phyloP scores from a whole-genome alignment of 2,113 vertebrate species.

The Pleuronectes platessa region DNA sequence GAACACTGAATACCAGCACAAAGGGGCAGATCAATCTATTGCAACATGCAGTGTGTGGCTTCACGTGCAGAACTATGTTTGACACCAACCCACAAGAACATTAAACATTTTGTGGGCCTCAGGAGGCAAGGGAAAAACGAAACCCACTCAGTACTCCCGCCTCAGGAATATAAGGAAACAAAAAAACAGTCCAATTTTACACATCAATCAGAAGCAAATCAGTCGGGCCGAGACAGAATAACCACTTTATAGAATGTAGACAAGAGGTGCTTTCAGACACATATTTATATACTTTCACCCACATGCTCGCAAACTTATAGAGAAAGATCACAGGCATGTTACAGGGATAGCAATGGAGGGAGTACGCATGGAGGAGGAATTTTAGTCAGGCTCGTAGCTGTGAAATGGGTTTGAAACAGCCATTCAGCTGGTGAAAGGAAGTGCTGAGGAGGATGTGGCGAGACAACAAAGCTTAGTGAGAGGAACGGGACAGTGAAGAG shows the following conservation, averaged over 20 bases:
- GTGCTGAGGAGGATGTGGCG: constrained; percentile 43
- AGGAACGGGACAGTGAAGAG: constrained; percentile 54
- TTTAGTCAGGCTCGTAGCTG: constrained; percentile 76
- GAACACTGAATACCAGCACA: constrained; percentile 44
- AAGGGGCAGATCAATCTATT: constrained; percentile 64
- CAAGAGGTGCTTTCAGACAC: constrained; percentile 57
- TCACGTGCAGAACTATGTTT: constrained; percentile 65
- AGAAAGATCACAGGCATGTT: constrained; percentile 57
- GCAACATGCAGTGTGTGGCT: constrained; percentile 58
- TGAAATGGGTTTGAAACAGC: constrained; percentile 76
- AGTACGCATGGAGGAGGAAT: constrained; percentile 53
- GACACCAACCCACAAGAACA: constrained; percentile 70
- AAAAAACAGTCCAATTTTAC: constrained; percentile 74
- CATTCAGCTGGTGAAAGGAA: constrained; percentile 54
- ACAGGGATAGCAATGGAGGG: constrained; percentile 46
- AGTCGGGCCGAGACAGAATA: constrained; percentile 53
- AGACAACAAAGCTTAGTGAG: constrained; percentile 52
- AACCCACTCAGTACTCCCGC: constrained; percentile 63
- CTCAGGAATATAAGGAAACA: constrained; percentile 67
- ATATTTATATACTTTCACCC: constrained; percentile 60
- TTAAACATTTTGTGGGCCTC: constrained; percentile 66
- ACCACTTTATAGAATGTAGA: constrained; percentile 53
- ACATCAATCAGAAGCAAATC: constrained; percentile 60
- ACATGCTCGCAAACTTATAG: constrained; percentile 51
- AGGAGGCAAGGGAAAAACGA: constrained; percentile 50